Percentiles rank a stretch among this genome's conserved stretches.
These are phyloP conservation scores for Epirrita christyi DNA, from an alignment of 2,888 invertebrate genomes.

Conservation along the genomic window DNA sequence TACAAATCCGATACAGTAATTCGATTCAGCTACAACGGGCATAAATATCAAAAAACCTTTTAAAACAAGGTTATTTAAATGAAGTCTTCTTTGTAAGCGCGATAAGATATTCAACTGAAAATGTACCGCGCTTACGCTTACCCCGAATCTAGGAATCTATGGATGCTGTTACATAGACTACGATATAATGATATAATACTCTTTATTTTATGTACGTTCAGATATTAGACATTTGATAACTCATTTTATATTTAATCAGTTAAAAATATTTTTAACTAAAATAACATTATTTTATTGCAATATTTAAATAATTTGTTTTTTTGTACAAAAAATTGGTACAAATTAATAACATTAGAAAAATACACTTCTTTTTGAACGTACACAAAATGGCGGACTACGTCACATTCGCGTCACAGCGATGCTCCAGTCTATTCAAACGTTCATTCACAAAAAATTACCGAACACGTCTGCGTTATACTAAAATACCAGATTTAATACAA, in stretches of 20 bases:
- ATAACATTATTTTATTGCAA: conserved; percentile 14
- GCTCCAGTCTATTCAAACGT: conserved; percentile 35
- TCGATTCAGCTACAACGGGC: neutral
- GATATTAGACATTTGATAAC: conserved; percentile 13
- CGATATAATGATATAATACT: conserved; percentile 36
- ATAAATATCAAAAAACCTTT: conserved; percentile 5
- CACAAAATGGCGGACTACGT: conserved; percentile 33
- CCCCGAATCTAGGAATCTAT: conserved; percentile 40
- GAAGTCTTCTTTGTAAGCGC: neutral
- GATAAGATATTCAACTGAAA: neutral
- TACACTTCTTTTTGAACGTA: conserved; percentile 34
- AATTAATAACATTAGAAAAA: conserved; percentile 29
- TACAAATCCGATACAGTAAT: neutral
- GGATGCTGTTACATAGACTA: conserved; percentile 41
- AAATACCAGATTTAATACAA: conserved; percentile 18
- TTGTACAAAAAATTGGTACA: conserved; percentile 19
- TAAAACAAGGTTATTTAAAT: neutral
- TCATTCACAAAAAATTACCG: conserved; percentile 25
- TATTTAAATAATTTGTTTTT: conserved; percentile 19
- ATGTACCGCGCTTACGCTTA: conserved; percentile 15
- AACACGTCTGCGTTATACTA: conserved; percentile 15
- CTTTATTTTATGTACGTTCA: conserved; percentile 39
- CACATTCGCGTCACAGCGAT: conserved; percentile 38
- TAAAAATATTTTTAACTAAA: no score
- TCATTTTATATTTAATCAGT: conserved; percentile 12